Conservation (phyloP, 2,888 invertebrate species). For the Diogma glabrata region DNA sequence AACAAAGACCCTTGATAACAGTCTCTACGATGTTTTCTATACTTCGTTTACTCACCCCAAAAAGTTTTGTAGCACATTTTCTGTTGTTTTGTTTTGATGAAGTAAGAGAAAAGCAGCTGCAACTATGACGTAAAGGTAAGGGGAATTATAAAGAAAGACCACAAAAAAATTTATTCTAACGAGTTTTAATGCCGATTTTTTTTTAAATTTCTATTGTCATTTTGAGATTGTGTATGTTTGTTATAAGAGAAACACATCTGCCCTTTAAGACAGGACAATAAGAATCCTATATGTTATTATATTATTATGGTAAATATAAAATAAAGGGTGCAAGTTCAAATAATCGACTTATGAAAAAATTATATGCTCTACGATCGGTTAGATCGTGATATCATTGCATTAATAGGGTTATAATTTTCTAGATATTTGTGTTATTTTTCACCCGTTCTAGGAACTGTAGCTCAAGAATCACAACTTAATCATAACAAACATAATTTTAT, state of each 20-base stretch:
- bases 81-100: too few relatives aligned
- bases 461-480: too few relatives aligned
- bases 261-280: slow-evolving; percentile 11
- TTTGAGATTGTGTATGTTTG: slow-evolving; percentile 5
- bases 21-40: neutral
- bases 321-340: too few relatives aligned
- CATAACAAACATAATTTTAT: too few relatives aligned
- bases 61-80: neutral
- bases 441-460: too few relatives aligned
- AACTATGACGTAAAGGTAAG: slow-evolving; percentile 12
- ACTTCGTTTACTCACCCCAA: slow-evolving; percentile 11
- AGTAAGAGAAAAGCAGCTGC: slow-evolving; percentile 12
- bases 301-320: too few relatives aligned
- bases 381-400: too few relatives aligned
- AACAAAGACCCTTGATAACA: slow-evolving; percentile 7
- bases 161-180: slow-evolving; percentile 4
- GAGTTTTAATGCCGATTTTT: slow-evolving; percentile 3
- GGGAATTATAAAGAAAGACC: slow-evolving; percentile 8
- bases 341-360: too few relatives aligned
- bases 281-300: slow-evolving; percentile 10
- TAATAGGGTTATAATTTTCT: too few relatives aligned
- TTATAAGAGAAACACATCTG: slow-evolving; percentile 9
- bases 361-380: too few relatives aligned
- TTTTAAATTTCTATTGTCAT: slow-evolving; percentile 8
- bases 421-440: too few relatives aligned